Conservation (phyloP, 2,888 invertebrate genomes). For the Himalopsyche japonica region DNA sequence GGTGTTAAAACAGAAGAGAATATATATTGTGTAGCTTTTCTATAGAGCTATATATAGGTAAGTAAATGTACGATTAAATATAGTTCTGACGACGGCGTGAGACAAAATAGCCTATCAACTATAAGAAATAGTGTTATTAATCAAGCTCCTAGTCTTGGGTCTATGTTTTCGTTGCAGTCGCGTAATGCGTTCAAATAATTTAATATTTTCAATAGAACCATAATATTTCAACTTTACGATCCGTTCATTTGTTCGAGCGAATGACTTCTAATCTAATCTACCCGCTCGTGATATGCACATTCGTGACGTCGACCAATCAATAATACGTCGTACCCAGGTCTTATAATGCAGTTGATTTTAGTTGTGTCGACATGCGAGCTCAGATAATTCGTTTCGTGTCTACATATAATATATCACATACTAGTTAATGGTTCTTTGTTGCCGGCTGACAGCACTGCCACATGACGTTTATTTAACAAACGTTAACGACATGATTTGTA, state of each 20-base stretch:
- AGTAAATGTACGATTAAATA: too few species aligned
- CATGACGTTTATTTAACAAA: neutral
- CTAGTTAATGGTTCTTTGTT: neutral
- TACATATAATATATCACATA: neutral
- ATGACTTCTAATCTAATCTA: neutral
- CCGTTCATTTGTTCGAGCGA: neutral
- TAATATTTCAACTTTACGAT: neutral
- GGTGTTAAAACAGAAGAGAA: too few species aligned
- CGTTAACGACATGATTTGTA: neutral
- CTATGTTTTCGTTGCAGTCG: too few species aligned
- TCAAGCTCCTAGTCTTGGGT: too few species aligned
- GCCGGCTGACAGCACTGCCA: neutral
- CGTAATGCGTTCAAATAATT: too few species aligned
- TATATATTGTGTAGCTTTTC: too few species aligned
- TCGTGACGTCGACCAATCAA: neutral
- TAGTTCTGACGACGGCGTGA: too few species aligned
- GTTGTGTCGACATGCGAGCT: neutral
- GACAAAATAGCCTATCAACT: too few species aligned
- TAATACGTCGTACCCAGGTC: neutral
- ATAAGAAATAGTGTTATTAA: too few species aligned
- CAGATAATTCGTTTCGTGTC: neutral
- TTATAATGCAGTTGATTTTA: neutral
- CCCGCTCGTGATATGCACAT: neutral
- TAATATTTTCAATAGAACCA: too few species aligned
- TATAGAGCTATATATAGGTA: too few species aligned